Conservation (phyloP, 1,140 invertebrate genomes). For the Hycleus phaleratus region DNA sequence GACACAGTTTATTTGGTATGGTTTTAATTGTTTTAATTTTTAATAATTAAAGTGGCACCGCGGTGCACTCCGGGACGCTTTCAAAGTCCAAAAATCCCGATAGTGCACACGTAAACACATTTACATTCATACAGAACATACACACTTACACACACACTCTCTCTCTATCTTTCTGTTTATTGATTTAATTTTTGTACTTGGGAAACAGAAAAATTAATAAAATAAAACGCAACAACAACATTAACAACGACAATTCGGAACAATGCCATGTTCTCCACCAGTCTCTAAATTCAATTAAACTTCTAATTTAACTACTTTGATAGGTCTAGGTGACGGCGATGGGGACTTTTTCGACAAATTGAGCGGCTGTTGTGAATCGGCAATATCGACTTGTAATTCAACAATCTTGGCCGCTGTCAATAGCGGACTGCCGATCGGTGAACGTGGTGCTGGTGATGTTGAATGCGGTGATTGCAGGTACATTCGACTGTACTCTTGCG, state of each 20-base stretch:
- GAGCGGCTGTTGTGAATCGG: constrained; percentile 72
- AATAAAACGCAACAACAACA: not conserved
- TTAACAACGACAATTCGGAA: constrained; percentile 12
- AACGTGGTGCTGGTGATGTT: constrained; percentile 45
- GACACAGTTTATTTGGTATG: too few relatives aligned
- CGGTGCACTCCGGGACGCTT: too few relatives aligned
- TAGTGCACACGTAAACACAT: too few relatives aligned
- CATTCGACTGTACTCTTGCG: constrained; percentile 35
- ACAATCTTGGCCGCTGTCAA: constrained; percentile 48
- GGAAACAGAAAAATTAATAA: too few relatives aligned
- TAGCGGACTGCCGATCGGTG: constrained; percentile 44
- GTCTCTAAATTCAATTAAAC: constrained; percentile 42
- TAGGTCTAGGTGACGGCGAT: constrained; percentile 60
- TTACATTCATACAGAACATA: too few relatives aligned
- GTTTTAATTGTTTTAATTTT: too few relatives aligned
- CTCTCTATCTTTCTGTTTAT: too few relatives aligned
- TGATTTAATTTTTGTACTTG: too few relatives aligned
- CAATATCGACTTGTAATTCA: constrained; percentile 72
- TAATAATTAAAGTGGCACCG: too few relatives aligned
- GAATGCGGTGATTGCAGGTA: constrained; percentile 45
- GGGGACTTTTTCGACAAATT: constrained; percentile 85
- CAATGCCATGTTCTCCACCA: constrained; percentile 28
- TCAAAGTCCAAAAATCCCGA: too few relatives aligned
- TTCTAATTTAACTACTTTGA: constrained; percentile 51
- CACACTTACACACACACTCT: too few relatives aligned